phyloP scores from a whole-genome alignment of 2,888 invertebrate species.

The Eilema caniola region DNA sequence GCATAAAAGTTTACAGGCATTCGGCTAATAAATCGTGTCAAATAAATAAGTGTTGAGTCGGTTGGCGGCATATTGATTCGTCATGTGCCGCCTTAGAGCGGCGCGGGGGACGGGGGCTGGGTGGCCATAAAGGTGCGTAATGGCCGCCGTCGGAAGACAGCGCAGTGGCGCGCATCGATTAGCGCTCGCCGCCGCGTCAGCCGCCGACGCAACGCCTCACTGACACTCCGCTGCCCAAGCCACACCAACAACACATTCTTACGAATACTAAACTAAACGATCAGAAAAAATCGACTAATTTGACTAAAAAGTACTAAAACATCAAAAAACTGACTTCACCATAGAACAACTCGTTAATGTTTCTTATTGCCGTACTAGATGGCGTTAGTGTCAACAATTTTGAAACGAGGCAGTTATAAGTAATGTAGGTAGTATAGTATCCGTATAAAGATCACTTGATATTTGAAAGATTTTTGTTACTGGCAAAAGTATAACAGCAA shows the following conservation, averaged over 20 bases:
- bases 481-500: constrained; percentile 20
- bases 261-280: constrained; percentile 9
- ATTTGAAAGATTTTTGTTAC: constrained; percentile 30
- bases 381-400: constrained; percentile 53
- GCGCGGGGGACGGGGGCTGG: constrained; percentile 70
- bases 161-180: constrained; percentile 91
- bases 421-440: constrained; percentile 22
- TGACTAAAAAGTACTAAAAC: constrained; percentile 28
- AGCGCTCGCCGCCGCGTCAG: constrained; percentile 87
- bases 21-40: constrained; percentile 86
- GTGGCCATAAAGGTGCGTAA: constrained; percentile 92
- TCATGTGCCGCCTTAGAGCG: constrained; percentile 85
- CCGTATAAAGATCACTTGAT: constrained; percentile 23
- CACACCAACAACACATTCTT: constrained; percentile 28
- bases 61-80: constrained; percentile 87
- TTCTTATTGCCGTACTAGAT: constrained; percentile 50
- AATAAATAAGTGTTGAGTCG: constrained; percentile 87
- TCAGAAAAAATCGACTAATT: constrained; percentile 30
- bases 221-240: constrained; percentile 49
- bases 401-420: constrained; percentile 39
- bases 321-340: constrained; percentile 29
- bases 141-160: constrained; percentile 90
- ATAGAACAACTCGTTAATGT: constrained; percentile 28
- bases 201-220: constrained; percentile 79
- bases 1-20: constrained; percentile 86